Conservation (phyloP, 1,140 invertebrate genomes). For the Hirudo medicinalis region DNA sequence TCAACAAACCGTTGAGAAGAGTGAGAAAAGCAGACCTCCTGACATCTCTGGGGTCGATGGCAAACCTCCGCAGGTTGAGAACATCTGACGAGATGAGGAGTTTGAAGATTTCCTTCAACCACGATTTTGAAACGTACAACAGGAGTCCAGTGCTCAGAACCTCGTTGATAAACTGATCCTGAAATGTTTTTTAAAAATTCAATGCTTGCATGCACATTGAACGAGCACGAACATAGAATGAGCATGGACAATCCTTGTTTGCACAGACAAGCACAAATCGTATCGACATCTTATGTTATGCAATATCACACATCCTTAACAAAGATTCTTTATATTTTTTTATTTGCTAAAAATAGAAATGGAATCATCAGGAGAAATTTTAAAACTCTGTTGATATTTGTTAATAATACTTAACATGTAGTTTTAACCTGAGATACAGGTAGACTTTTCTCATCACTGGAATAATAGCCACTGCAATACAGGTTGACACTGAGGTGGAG, state of each 20-base stretch:
- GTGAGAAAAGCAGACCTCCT: slow-evolving; percentile 16
- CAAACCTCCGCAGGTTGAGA: slow-evolving; percentile 52
- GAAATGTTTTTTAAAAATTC: slow-evolving; percentile 23
- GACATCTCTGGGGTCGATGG: slow-evolving; percentile 29
- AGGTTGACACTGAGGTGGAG: slow-evolving; percentile 68
- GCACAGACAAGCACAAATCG: no score
- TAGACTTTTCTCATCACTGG: slow-evolving; percentile 43
- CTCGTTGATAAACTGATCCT: slow-evolving; percentile 77
- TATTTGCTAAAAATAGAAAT: no score
- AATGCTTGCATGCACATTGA: no score
- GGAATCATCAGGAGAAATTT: no score
- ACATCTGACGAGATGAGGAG: slow-evolving; percentile 63
- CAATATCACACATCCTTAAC: no score
- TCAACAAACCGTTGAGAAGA: slow-evolving; percentile 8
- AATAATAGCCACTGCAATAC: slow-evolving; percentile 61
- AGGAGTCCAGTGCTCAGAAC: slow-evolving; percentile 76
- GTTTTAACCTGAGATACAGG: slow-evolving; percentile 50
- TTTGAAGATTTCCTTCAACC: slow-evolving; percentile 79
- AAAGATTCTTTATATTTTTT: no score
- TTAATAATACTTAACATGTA: neutral
- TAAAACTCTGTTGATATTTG: no score
- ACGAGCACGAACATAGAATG: no score
- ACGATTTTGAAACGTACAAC: slow-evolving; percentile 75
- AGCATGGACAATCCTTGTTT: no score
- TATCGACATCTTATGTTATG: no score